Base-by-base conservation (phyloP, 2,113 vertebrate species). In the Haliaeetus leucogaster region DNA sequence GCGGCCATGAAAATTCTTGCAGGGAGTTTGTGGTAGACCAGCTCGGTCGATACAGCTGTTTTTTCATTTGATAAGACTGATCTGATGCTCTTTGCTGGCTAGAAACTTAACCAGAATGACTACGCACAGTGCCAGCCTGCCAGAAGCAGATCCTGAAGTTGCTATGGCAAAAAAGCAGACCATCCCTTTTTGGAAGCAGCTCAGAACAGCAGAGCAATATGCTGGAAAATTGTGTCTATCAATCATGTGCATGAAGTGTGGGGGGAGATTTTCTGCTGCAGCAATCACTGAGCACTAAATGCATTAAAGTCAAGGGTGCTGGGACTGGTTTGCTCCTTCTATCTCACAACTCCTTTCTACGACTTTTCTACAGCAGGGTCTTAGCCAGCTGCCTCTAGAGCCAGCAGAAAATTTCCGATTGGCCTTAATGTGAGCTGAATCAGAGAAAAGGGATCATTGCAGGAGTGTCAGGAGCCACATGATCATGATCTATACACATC, bases 31-130 rank as follows among this genome's bases (percentile, higher is more conserved):
- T 36, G 47, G 17, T 19, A 26, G 32, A 45, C 11, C 2, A 1
- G 20, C 14, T 77, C 4, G 0, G n/a, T n/a, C 0, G 0, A 52
- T 38, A 67, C 8, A 62, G 14, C 10, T 80, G 66, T 11, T 38
- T 92, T 85, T 88, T 6, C 3, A 27, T 56, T 91, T 77, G 16
- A 70, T 85, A 56, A 81, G 52, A 25, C 47, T 67, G 52, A 86
- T 19, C 20, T 38, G 20, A 43, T 72, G n/a, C 29, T 65, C 11
- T 40, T 63, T 58, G 11, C 47, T 59, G 30, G 17, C 55, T 63
- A 82, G 42, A 91, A 56, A 84, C 2, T 14, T 63, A 86, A 85
- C 8, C 45, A 89, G 65, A 89, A 67, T 52, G 21, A 42, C 55
- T 80, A 77, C 0, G 0, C 7, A 8, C 13, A 59, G 47, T 36